Percentiles rank a stretch among this genome's conserved stretches.
phyloP scores from a whole-genome alignment of 2,797 vertebrate species.

The Sebastes cheni region DNA sequence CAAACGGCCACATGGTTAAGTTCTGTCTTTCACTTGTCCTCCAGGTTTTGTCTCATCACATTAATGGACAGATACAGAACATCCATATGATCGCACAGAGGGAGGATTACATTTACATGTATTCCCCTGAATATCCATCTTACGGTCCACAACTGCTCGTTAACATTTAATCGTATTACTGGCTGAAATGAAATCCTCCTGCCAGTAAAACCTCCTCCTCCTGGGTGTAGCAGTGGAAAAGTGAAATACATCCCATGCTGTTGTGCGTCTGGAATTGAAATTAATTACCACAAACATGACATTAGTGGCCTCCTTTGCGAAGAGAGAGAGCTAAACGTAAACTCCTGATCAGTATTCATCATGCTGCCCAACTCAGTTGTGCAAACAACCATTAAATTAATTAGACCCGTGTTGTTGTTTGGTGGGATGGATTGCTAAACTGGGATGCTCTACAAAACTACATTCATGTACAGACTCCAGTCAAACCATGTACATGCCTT shows the following conservation, averaged over 20 bases:
- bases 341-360: constrained; percentile 62
- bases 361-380: constrained; percentile 34
- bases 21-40: constrained; percentile 17
- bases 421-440: constrained; percentile 42
- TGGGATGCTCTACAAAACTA: constrained; percentile 38
- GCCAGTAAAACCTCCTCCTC: constrained; percentile 27
- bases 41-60: constrained; percentile 9
- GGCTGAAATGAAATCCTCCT: constrained; percentile 34
- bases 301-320: constrained; percentile 18
- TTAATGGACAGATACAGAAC: neutral
- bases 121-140: constrained; percentile 23
- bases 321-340: constrained; percentile 24
- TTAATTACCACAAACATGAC: constrained; percentile 32
- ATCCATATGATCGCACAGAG: constrained; percentile 12
- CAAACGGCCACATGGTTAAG: neutral
- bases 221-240: neutral
- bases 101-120: constrained; percentile 25
- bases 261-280: constrained; percentile 21
- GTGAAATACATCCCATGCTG: constrained; percentile 15
- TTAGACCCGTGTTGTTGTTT: constrained; percentile 55
- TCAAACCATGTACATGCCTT: neutral
- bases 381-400: constrained; percentile 62
- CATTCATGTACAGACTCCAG: constrained; percentile 11
- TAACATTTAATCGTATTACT: constrained; percentile 37
- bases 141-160: constrained; percentile 26